Evolutionary conservation across 2,797 vertebrate genomes (phyloP).

Genomic region (Loris lydekkerianus): DNA sequence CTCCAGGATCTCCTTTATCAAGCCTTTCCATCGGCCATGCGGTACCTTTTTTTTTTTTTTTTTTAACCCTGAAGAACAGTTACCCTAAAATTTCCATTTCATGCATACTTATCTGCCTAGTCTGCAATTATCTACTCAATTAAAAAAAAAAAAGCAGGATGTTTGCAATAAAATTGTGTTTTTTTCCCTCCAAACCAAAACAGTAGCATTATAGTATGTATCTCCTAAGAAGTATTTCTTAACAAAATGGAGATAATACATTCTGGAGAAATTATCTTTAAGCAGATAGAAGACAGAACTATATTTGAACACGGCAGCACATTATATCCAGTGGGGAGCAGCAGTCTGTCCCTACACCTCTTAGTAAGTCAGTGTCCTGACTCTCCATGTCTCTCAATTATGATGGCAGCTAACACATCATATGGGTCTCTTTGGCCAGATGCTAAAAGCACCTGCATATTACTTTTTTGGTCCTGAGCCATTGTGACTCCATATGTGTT

Average conservation of each 20-base stretch:
- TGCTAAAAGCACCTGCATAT: not conserved
- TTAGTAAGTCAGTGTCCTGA: not conserved
- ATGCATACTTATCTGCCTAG: not conserved
- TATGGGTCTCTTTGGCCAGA: not conserved
- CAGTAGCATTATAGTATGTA: not conserved
- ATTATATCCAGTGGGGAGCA: not conserved
- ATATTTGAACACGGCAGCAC: not conserved
- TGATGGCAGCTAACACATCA: not conserved
- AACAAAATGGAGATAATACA: conserved; percentile 10
- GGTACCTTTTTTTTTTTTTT: not conserved
- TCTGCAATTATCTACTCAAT: conserved; percentile 11
- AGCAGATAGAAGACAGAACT: not conserved
- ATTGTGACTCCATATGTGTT: not conserved
- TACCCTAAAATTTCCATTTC: not conserved
- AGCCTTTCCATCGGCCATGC: not conserved
- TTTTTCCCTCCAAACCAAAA: conserved; percentile 38
- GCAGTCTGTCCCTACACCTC: not conserved
- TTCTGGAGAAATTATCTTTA: not conserved
- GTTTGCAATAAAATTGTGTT: not conserved
- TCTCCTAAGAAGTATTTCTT: not conserved
- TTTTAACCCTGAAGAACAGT: not conserved
- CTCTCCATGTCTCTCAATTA: not conserved
- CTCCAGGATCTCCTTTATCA: not conserved
- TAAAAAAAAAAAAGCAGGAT: not conserved
- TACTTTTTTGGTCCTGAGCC: not conserved